These are phyloP conservation scores for Drosophila sproati DNA, from an alignment of 1,140 invertebrate species.

Conservation along the genomic window DNA sequence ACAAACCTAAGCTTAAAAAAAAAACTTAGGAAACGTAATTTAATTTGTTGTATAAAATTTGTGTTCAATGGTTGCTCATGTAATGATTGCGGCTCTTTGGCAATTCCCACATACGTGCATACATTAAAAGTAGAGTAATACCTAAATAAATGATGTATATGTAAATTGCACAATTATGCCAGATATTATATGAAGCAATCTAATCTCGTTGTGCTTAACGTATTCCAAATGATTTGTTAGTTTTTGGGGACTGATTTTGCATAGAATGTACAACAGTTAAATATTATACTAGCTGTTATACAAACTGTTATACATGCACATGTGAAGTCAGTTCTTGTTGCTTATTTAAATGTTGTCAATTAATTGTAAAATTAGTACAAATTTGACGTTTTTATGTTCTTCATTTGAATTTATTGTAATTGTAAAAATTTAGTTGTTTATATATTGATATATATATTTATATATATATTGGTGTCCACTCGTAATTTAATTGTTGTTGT, in stretches of 20 bases:
- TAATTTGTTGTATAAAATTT: constrained; percentile 49
- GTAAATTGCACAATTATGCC: constrained; percentile 16
- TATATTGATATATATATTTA: not conserved
- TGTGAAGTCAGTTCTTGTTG: constrained; percentile 7
- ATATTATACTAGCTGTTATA: constrained; percentile 31
- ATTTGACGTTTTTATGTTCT: constrained; percentile 13
- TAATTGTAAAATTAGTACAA: constrained; percentile 22
- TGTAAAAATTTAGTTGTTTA: constrained; percentile 4
- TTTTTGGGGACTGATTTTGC: constrained; percentile 42
- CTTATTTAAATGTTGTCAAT: constrained; percentile 35
- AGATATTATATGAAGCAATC: constrained; percentile 38
- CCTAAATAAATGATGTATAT: not conserved
- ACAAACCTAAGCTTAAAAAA: constrained; percentile 27
- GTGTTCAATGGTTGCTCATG: constrained; percentile 33
- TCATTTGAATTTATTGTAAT: constrained; percentile 1
- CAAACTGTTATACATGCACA: constrained; percentile 19
- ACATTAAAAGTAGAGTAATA: not conserved
- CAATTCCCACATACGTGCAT: constrained; percentile 13
- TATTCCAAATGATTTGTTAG: constrained; percentile 72
- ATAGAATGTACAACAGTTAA: constrained; percentile 13
- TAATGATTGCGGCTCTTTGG: constrained; percentile 25
- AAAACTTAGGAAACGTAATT: constrained; percentile 30
- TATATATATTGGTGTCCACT: constrained; percentile 29
- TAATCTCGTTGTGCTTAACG: constrained; percentile 76
- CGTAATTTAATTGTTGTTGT: constrained; percentile 55